These are phyloP conservation scores for Dasyornis broadbenti DNA, from an alignment of 2,113 vertebrate genomes.

Conservation along the genomic window DNA sequence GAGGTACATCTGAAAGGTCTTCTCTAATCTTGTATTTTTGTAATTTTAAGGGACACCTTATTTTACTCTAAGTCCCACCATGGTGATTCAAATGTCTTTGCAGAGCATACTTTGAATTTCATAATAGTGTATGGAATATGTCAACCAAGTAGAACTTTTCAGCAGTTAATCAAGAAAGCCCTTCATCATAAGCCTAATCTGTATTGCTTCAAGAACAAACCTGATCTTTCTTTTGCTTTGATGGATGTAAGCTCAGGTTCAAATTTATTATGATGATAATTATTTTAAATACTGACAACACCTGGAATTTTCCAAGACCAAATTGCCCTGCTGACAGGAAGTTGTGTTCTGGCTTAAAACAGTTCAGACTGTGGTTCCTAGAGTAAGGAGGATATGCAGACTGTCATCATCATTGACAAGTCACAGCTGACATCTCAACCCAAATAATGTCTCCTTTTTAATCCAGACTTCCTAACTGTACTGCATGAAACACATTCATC, in stretches of 20 bases:
- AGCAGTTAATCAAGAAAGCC: neutral
- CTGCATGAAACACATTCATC: neutral
- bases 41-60: neutral
- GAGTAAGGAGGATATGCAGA: neutral
- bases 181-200: neutral
- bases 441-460: slow-evolving; percentile 18
- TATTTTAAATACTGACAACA: slow-evolving; percentile 18
- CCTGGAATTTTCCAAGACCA: neutral
- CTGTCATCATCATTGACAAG: neutral
- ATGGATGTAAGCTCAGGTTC: neutral
- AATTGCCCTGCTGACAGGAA: neutral
- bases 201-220: neutral
- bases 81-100: neutral
- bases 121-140: neutral
- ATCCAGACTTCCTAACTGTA: slow-evolving; percentile 9
- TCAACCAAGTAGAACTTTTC: neutral
- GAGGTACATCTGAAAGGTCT: neutral
- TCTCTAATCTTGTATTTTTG: neutral
- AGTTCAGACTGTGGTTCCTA: neutral
- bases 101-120: neutral
- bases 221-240: neutral
- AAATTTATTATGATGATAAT: neutral
- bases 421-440: slow-evolving; percentile 1
- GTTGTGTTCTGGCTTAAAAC: neutral
- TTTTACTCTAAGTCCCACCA: neutral